phyloP scores from a whole-genome alignment of 2,888 invertebrate genomes.

The Mimas tiliae region DNA sequence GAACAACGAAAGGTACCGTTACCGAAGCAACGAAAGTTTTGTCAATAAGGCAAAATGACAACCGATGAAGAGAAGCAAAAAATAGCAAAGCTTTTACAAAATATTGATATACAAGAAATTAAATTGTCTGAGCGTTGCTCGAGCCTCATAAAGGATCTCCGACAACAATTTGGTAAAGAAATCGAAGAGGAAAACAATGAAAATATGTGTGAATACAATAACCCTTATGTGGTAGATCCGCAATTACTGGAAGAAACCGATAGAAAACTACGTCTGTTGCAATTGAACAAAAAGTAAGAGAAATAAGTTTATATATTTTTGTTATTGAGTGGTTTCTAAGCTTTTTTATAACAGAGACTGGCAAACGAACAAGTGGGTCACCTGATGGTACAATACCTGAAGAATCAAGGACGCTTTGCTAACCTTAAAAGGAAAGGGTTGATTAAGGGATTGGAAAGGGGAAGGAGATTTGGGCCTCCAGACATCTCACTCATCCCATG shows the following conservation, averaged over 20 bases:
- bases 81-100: conserved; percentile 66
- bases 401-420: too few species aligned
- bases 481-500: too few species aligned
- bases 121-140: conserved; percentile 67
- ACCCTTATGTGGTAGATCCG: conserved; percentile 67
- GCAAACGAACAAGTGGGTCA: too few species aligned
- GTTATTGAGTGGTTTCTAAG: too few species aligned
- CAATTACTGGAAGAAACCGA: conserved; percentile 65
- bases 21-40: conserved; percentile 33
- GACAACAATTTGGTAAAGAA: conserved; percentile 56
- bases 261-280: conserved; percentile 58
- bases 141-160: conserved; percentile 62
- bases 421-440: too few species aligned
- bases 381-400: too few species aligned
- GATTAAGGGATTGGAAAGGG: too few species aligned
- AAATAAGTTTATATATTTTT: too few species aligned
- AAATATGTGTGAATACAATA: conserved; percentile 48
- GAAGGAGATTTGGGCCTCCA: too few species aligned
- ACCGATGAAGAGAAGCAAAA: conserved; percentile 75
- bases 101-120: conserved; percentile 66
- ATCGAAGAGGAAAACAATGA: conserved; percentile 51
- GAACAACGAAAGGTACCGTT: conserved; percentile 27
- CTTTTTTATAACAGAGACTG: too few species aligned
- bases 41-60: conserved; percentile 51
- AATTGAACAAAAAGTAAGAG: conserved; percentile 59